A percentile compares a stretch with the other conserved stretches of the same genome.
phyloP scores from a whole-genome alignment of 30 jellyfish, hydroid and myxozoan genomes.

The Turritopsis rubra region DNA sequence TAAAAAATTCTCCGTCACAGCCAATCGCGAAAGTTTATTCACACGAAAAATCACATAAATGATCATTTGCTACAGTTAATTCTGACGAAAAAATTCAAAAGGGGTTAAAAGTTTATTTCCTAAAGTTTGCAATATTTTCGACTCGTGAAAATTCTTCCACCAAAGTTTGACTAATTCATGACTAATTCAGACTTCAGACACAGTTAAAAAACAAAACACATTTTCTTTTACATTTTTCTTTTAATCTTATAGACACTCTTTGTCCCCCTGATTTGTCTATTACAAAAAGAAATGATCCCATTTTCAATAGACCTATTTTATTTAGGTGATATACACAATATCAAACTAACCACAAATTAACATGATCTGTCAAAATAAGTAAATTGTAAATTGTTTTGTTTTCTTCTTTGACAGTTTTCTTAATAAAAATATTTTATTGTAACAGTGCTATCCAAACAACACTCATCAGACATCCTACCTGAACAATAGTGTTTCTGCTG shows the following conservation, averaged over 20 bases:
- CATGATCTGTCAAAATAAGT: not conserved
- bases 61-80: no score
- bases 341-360: no score
- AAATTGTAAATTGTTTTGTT: not conserved
- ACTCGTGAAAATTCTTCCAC: no score
- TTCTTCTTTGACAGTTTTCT: not conserved
- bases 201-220: not conserved
- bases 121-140: no score
- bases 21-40: no score
- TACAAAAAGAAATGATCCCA: not conserved
- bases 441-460: not conserved
- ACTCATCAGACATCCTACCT: constrained; percentile 17
- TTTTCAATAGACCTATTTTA: not conserved
- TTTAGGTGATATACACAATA: not conserved
- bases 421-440: no score
- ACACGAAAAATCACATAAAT: no score
- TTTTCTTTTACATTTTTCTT: not conserved
- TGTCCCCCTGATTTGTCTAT: not conserved
- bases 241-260: not conserved
- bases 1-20: no score
- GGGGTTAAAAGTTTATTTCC: no score
- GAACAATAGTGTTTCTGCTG: constrained; percentile 81
- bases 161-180: no score
- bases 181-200: no score
- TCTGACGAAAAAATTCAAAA: no score